Percentiles rank a stretch among this genome's conserved stretches.
These are phyloP conservation scores for Drosophila paranaensis DNA, from an alignment of 2,888 invertebrate genomes.

Conservation along the genomic window DNA sequence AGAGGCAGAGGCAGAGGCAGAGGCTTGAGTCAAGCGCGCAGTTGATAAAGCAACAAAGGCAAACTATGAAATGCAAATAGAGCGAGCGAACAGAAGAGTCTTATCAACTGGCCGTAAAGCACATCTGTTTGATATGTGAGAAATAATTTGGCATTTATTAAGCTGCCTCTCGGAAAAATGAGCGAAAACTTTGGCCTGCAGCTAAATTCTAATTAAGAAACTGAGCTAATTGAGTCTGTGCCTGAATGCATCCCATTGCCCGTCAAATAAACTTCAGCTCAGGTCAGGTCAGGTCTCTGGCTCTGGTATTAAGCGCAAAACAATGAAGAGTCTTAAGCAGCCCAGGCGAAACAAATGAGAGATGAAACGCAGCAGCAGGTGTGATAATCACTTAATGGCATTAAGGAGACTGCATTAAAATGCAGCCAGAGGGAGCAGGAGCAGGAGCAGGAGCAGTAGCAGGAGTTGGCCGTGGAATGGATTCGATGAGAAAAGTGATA, in stretches of 20 bases:
- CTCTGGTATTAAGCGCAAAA: constrained; percentile 27
- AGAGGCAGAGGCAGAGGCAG: neutral
- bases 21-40: constrained; percentile 1
- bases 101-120: neutral
- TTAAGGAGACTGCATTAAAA: constrained; percentile 65
- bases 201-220: neutral
- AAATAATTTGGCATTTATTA: neutral
- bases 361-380: constrained; percentile 25
- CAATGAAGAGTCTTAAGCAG: constrained; percentile 58
- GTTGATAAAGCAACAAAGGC: constrained; percentile 7
- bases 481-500: constrained; percentile 45
- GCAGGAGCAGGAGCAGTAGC: no score
- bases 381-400: constrained; percentile 77
- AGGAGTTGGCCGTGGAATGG: neutral
- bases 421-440: constrained; percentile 31
- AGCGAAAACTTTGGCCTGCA: neutral
- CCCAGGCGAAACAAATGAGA: constrained; percentile 25
- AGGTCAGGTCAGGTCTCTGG: neutral
- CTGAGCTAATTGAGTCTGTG: constrained; percentile 4
- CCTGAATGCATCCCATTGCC: no score
- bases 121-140: neutral
- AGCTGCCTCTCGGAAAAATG: neutral
- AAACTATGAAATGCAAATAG: neutral
- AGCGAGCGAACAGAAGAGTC: no score
- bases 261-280: constrained; percentile 1